These are phyloP conservation scores for Crematogaster levior DNA, from an alignment of 2,888 invertebrate genomes.

Conservation along the genomic window DNA sequence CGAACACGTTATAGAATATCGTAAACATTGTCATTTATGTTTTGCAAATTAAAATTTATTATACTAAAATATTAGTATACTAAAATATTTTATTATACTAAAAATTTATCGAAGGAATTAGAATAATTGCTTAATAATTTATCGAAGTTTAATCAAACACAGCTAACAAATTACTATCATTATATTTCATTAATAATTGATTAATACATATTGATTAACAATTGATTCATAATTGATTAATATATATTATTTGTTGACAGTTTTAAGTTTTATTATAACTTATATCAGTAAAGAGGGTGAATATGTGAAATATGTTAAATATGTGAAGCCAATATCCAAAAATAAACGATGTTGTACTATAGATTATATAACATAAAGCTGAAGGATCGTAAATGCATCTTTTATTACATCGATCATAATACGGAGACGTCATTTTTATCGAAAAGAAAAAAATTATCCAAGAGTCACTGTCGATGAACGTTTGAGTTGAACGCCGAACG, in stretches of 20 bases:
- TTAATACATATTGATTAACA: neutral
- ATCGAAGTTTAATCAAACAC: too few relatives aligned
- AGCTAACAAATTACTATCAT: neutral
- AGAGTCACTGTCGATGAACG: neutral
- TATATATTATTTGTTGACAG: too few relatives aligned
- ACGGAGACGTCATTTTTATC: conserved; percentile 16
- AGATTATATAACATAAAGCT: neutral
- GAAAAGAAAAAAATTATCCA: conserved; percentile 19
- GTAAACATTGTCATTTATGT: neutral
- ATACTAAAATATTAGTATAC: too few relatives aligned
- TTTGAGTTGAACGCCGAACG: neutral
- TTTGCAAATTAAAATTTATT: neutral
- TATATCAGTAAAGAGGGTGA: neutral
- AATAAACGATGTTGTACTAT: neutral
- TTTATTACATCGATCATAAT: neutral
- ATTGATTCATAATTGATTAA: too few relatives aligned
- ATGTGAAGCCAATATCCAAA: neutral
- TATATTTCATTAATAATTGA: neutral
- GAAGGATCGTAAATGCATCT: neutral
- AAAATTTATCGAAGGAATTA: neutral
- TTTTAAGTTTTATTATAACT: neutral
- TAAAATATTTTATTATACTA: too few relatives aligned
- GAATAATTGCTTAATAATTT: neutral
- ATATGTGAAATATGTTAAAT: too few relatives aligned
- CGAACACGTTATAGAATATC: neutral